Base-by-base conservation (phyloP, 92 coral and sea anemone genomes). In the Palythoa grandiflora region DNA sequence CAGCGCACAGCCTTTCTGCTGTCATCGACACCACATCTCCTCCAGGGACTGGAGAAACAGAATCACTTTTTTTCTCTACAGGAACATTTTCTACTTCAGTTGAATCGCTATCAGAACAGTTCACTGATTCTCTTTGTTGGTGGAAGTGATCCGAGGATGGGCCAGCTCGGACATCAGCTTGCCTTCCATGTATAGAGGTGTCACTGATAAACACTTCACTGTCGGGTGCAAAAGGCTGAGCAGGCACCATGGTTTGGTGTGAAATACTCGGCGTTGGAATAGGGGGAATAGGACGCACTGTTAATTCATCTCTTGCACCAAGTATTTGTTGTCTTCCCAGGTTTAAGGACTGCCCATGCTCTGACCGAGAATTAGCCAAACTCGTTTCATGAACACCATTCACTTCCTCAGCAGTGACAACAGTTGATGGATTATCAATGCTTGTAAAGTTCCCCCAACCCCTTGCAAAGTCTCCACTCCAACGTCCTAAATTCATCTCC, bases 11-110 rank as follows among this genome's bases (percentile, higher is more conserved):
- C 59, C 93, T 88, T 72, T 90, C 90, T 11, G 93, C 93, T 47
- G 93, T 90, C 90, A 86, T 86, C 13, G 93, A 73, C 51, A 90
- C 88, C 7, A 90, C 93, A 73, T 90, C 93, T 53, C 87, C 72
- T 12, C 88, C 90, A 17, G 86, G 86, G 72, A 86, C 83, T 1
- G 87, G 71, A 14, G 90, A 90, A n/a, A 79, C 57, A 2, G 79
- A 37, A 1, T 70, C 89, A 80, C 87, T 86, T 52, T 60, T 73
- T 47, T 60, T 80, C 59, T 65, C 44, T 2, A 54, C 75, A 44
- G 61, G 38, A 47, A 20, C 40, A 13, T 28, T 38, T 40, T 80
- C 53, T 21, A 59, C 73, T 61, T 39, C 53, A 21, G 38, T 59
- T 38, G 84, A 39, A 66, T 80, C 54, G 16, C 19, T 61, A 77